Conservation (phyloP, 2,888 invertebrate species). For the Caenorhabditis macrosperma region DNA sequence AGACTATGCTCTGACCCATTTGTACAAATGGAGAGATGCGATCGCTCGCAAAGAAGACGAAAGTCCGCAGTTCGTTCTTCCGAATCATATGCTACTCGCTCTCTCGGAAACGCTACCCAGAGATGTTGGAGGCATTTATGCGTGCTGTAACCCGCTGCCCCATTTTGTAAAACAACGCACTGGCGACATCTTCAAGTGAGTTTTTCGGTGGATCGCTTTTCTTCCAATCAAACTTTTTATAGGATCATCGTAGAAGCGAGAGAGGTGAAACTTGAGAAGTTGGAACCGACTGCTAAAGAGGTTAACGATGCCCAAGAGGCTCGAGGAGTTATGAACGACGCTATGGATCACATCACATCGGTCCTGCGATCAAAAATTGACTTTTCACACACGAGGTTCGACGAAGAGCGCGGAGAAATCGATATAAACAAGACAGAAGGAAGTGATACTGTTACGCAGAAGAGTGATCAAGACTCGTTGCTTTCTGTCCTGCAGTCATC, state of each 20-base stretch:
- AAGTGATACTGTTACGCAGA: conserved; percentile 1
- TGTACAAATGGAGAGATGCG: conserved; percentile 91
- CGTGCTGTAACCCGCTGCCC: conserved; percentile 94
- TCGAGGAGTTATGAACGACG: conserved; percentile 46
- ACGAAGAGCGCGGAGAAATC: conserved; percentile 67
- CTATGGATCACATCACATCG: conserved; percentile 50
- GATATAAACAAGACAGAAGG: conserved; percentile 39
- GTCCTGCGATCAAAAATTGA: conserved; percentile 63
- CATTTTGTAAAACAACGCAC: conserved; percentile 84
- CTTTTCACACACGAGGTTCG: conserved; percentile 66
- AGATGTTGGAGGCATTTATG: conserved; percentile 86
- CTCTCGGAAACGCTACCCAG: conserved; percentile 85
- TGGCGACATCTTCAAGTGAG: conserved; percentile 69
- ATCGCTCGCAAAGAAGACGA: conserved; percentile 92
- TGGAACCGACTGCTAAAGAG: conserved; percentile 42
- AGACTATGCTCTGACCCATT: conserved; percentile 85
- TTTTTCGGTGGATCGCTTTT: neutral
- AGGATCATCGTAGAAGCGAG: conserved; percentile 71
- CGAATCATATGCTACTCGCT: conserved; percentile 94
- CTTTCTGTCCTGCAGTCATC: conserved; percentile 37
- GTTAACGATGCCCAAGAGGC: conserved; percentile 48
- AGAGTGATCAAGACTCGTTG: conserved; percentile 20
- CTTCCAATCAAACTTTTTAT: neutral
- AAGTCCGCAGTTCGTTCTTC: conserved; percentile 91
- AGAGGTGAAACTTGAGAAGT: conserved; percentile 69